Base-by-base conservation (phyloP, 2,888 invertebrate genomes). In the Clistopyga incitator region DNA sequence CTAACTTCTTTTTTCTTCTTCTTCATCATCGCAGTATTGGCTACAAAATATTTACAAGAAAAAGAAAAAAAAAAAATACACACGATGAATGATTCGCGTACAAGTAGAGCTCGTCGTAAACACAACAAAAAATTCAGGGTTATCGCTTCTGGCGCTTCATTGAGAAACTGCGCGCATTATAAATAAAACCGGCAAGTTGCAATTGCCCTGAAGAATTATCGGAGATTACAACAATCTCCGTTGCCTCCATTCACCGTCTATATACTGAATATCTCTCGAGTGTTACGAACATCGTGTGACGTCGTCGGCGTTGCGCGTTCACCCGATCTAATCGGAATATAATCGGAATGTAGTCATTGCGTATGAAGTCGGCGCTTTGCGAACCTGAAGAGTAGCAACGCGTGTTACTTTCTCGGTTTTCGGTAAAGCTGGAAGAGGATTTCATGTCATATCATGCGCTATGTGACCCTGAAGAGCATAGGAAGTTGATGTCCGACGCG, bases 121-220 rank as follows among this genome's bases (percentile, higher is more conserved):
- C 25, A 67, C 25, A 25, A 29, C 2, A 29, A 65, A 64, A 34
- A 56, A 74, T 64, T 67, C 67, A 67, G 67, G 67, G 67, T 64
- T 74, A 50, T 74, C 74, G 64, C 45, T 10, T 3, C n/a, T 18
- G 29, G 74, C 29, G 47, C 42, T 74, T 74, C 74, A 74, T 59
- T 74, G 47, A 74, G 59, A 47, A 74, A 45, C 10, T 47, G 42
- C 23, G 15, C 56, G 56, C 56, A 25, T 13, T 15, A 15, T 23
- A 20, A 23, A 67, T 25, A 25, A 8, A 25, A 67, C 15, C 1
- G 25, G n/a, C 47, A 13, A 38, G 15, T 70, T 70, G 25, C 34
- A 13, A 23, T 54, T 38, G 34, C 68, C 47, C 18, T 54, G 34
- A 45, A 20, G 23, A 42, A 59, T 59, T 25, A 68, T 77, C 50